These are phyloP conservation scores for Panopea generosa DNA, from an alignment of 2,888 invertebrate species.

Conservation along the genomic window DNA sequence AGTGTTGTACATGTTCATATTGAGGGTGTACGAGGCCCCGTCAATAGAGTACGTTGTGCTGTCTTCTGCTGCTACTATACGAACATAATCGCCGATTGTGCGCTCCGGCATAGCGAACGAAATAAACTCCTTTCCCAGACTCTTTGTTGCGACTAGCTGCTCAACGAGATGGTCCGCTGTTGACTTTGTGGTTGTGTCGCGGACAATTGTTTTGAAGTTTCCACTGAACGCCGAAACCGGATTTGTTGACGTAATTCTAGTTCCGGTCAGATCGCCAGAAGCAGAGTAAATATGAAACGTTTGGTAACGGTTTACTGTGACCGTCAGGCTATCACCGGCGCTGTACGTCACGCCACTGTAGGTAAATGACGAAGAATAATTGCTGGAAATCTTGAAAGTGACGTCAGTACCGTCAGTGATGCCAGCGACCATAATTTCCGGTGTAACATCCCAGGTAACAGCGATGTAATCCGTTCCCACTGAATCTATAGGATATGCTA, in stretches of 20 bases:
- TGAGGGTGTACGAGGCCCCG: slow-evolving; percentile 27
- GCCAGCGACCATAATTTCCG: slow-evolving; percentile 54
- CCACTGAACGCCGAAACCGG: slow-evolving; percentile 74
- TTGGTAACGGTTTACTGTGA: slow-evolving; percentile 58
- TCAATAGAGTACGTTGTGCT: slow-evolving; percentile 31
- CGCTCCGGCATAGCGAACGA: slow-evolving; percentile 72
- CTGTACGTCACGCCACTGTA: slow-evolving; percentile 54
- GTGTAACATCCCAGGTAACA: slow-evolving; percentile 46
- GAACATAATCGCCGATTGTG: slow-evolving; percentile 68
- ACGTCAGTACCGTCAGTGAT: slow-evolving; percentile 56
- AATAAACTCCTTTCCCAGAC: slow-evolving; percentile 76
- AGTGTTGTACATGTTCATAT: slow-evolving; percentile 37
- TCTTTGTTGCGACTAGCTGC: slow-evolving; percentile 69
- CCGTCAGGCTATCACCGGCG: slow-evolving; percentile 49
- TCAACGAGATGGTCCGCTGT: slow-evolving; percentile 75
- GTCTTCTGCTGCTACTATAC: slow-evolving; percentile 65
- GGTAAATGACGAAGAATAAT: slow-evolving; percentile 11
- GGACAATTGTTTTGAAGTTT: slow-evolving; percentile 66
- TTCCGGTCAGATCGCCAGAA: slow-evolving; percentile 74
- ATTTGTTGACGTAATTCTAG: slow-evolving; percentile 60
- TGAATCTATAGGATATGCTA: slow-evolving; percentile 67
- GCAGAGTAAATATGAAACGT: slow-evolving; percentile 63
- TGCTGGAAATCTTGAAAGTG: slow-evolving; percentile 50
- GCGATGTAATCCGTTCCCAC: slow-evolving; percentile 68
- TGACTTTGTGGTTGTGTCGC: slow-evolving; percentile 30